Base-by-base conservation (phyloP, 2,113 vertebrate species). In the Periophthalmodon schlosseri region DNA sequence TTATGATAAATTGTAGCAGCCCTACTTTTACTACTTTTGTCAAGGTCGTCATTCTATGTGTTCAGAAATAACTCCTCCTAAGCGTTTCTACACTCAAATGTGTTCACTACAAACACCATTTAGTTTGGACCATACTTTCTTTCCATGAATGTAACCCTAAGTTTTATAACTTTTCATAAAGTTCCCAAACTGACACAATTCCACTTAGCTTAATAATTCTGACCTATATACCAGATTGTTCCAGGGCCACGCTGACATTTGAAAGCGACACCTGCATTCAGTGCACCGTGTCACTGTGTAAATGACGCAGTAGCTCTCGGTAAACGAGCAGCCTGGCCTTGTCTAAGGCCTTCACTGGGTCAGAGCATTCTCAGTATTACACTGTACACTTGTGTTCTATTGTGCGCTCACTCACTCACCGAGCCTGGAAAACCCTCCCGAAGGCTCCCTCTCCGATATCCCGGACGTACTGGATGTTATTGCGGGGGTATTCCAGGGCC, bases 371-470 rank as follows among this genome's bases (percentile, higher is more conserved):
- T 15, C 36, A 15, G 65, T 13, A 67, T 64, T 64, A 64, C 61
- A 20, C 16, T n/a, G 28, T 36, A 14, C 13, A 33, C 20, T 52
- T 66, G 65, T 63, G 21, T 34, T 2, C 72, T 18, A 52, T 39
- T 36, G 16, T 16, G 24, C 60, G 15, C 24, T 52, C 52, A 64
- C 28, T 13, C 16, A 21, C 87, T 92, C 74, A 99, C 98, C 97
- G 96, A 78, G 98, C 98, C 92, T 99, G 98, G 85, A 99, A 99
- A 81, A 99, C 97, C 34, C 98, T 93, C 71, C 98, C 98, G 66
- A 99, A 99, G 21, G 98, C 98, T 64, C 98, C 98, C 80, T 99
- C 97, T 69, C 98, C 97, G 1, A 99, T 99, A 87, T 99, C 98
- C 81, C 96, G 92, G 44, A 99, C 97, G 0, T 99, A 99, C 71